A percentile compares a stretch with the other conserved stretches of the same genome.
Evolutionary conservation across 2,113 vertebrate species (phyloP).

Genomic region (Paralichthys olivaceus): DNA sequence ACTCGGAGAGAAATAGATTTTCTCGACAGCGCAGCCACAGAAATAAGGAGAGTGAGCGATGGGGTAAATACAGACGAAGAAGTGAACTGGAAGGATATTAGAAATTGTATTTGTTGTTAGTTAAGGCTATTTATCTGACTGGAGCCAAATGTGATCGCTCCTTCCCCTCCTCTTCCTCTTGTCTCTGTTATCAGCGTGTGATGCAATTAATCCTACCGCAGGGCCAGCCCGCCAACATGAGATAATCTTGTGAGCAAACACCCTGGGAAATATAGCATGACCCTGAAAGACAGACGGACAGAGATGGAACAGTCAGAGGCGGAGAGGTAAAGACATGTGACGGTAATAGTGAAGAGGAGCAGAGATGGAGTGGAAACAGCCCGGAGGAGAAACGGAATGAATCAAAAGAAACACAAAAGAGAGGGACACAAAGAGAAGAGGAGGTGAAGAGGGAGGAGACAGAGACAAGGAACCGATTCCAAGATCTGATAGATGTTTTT

Average conservation of each 20-base stretch:
- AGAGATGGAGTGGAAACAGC: not conserved
- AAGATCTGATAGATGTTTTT: too few relatives aligned
- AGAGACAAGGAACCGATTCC: too few relatives aligned
- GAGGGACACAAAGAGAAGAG: too few relatives aligned
- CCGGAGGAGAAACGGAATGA: not conserved
- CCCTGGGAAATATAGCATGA: conserved; percentile 68
- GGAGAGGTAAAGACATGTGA: not conserved
- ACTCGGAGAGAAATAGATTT: too few relatives aligned
- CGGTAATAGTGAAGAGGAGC: not conserved
- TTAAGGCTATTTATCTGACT: conserved; percentile 64
- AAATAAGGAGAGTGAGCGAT: not conserved
- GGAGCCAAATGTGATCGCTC: too few relatives aligned
- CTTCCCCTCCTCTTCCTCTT: conserved; percentile 6
- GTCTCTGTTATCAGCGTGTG: conserved; percentile 60
- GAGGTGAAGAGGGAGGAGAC: too few relatives aligned
- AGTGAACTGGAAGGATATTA: conserved; percentile 52
- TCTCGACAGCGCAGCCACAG: not conserved
- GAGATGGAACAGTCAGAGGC: conserved; percentile 17
- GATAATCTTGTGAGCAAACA: conserved; percentile 66
- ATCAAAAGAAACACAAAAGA: too few relatives aligned
- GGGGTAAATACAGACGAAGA: conserved; percentile 10
- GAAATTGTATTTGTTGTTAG: conserved; percentile 51
- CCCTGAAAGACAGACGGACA: conserved; percentile 17
- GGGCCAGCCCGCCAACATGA: conserved; percentile 62
- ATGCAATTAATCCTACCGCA: conserved; percentile 69